Evolutionary conservation across 2,797 vertebrate genomes (phyloP).

Genomic region (Benthosema pterotum): DNA sequence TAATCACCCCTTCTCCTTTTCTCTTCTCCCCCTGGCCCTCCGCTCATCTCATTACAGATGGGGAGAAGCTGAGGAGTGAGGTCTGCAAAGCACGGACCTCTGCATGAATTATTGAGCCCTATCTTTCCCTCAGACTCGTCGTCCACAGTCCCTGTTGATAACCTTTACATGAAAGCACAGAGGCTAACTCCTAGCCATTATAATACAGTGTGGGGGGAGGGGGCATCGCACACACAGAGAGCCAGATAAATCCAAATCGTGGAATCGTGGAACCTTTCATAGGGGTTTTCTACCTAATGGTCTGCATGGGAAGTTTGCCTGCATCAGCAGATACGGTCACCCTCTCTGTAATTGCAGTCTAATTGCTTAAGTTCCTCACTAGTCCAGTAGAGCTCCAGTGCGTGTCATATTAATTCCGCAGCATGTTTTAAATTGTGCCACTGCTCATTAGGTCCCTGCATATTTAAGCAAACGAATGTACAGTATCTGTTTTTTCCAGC

Average conservation of each 20-base stretch:
- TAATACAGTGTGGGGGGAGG: conserved; percentile 16
- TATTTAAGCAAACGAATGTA: conserved; percentile 17
- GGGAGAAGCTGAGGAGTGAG: conserved; percentile 62
- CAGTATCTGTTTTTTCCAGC: conserved; percentile 37
- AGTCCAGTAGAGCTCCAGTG: conserved; percentile 22
- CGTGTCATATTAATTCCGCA: conserved; percentile 37
- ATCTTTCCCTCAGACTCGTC: conserved; percentile 61
- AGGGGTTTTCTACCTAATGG: conserved; percentile 8
- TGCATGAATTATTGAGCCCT: conserved; percentile 78
- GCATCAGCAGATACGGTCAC: conserved; percentile 17
- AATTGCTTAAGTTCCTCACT: conserved; percentile 29
- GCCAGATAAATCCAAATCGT: conserved; percentile 6
- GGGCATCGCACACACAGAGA: background rate
- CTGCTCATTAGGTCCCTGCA: background rate
- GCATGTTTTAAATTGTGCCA: conserved; percentile 18
- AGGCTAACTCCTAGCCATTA: conserved; percentile 51
- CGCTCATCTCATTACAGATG: conserved; percentile 70
- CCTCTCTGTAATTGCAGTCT: conserved; percentile 40
- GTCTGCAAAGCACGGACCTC: conserved; percentile 58
- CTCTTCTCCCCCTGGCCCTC: conserved; percentile 39
- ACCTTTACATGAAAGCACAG: conserved; percentile 66
- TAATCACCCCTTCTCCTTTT: conserved; percentile 47
- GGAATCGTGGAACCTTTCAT: conserved; percentile 17
- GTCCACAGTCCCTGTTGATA: conserved; percentile 63
- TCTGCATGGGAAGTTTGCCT: conserved; percentile 35